A percentile compares a stretch with the other conserved stretches of the same genome.
These are phyloP conservation scores for Mustelus asterias DNA, from an alignment of 2,113 vertebrate genomes.

Conservation along the genomic window DNA sequence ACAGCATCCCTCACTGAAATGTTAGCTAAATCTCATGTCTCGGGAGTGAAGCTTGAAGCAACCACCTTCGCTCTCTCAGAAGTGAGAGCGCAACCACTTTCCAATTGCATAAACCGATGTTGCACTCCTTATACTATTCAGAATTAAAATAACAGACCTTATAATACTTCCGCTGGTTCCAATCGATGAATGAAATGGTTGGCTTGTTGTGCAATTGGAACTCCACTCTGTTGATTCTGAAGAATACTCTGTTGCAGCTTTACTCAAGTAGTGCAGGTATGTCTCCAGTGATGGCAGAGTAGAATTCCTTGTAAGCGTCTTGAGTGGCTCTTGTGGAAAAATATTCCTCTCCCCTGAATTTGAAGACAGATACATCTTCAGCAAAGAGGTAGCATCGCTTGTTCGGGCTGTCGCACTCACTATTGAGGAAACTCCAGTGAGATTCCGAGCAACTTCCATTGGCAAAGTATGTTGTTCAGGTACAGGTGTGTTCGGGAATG, in stretches of 20 bases:
- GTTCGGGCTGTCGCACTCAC: no score
- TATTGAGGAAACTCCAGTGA: no score
- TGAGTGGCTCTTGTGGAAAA: neutral
- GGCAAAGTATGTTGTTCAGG: neutral
- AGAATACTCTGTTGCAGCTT: neutral
- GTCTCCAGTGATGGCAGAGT: neutral
- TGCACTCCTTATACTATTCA: neutral
- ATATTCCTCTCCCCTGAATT: neutral
- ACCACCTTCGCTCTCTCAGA: neutral
- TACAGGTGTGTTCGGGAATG: neutral
- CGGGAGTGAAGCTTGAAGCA: neutral
- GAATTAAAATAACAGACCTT: constrained; percentile 12
- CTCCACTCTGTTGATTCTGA: neutral
- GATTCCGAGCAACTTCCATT: neutral
- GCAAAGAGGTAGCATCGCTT: neutral
- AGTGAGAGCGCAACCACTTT: no score
- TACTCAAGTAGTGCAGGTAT: neutral
- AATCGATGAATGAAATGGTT: neutral
- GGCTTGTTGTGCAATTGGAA: neutral
- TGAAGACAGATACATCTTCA: neutral
- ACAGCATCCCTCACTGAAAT: neutral
- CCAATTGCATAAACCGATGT: neutral
- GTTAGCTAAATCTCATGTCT: neutral
- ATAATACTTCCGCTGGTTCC: neutral
- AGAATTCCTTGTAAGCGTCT: neutral